Evolutionary conservation across 2,888 invertebrate genomes (phyloP).

Genomic region (Pyrrhia umbra): DNA sequence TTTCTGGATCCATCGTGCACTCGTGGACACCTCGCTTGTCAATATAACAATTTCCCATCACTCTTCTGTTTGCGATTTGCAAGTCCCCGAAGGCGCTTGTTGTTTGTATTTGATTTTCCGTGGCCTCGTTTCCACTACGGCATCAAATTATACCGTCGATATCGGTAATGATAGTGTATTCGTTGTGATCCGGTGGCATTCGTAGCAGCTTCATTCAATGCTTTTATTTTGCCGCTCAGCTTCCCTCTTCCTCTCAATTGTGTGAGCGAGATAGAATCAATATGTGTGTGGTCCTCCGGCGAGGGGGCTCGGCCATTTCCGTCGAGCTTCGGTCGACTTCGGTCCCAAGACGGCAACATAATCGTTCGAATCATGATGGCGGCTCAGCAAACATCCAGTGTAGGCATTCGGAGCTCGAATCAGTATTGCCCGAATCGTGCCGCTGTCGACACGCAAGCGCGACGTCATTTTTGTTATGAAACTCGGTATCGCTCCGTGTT

Average conservation of each 20-base stretch:
- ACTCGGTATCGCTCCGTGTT: constrained; percentile 83
- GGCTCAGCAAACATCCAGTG: constrained; percentile 88
- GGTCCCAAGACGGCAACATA: constrained; percentile 87
- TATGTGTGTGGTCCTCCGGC: constrained; percentile 87
- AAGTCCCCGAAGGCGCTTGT: constrained; percentile 21
- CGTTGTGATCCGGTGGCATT: constrained; percentile 75
- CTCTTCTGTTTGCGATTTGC: constrained; percentile 3
- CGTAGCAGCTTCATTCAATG: constrained; percentile 83
- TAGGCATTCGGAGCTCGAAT: constrained; percentile 78
- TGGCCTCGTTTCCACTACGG: constrained; percentile 57
- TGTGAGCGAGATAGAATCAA: constrained; percentile 78
- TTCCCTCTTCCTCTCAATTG: constrained; percentile 73
- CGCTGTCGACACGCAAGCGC: constrained; percentile 77
- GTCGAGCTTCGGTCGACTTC: constrained; percentile 78
- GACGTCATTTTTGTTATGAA: constrained; percentile 74
- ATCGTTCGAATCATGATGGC: constrained; percentile 88
- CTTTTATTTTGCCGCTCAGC: constrained; percentile 84
- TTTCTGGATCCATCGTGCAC: constrained; percentile 16
- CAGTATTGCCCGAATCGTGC: constrained; percentile 87
- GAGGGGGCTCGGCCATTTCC: constrained; percentile 77
- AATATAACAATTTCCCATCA: constrained; percentile 10
- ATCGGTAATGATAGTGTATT: constrained; percentile 70
- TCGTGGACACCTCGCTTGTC: constrained; percentile 3
- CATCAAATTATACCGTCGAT: constrained; percentile 66
- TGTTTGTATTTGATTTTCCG: constrained; percentile 36